Percentiles rank a stretch among this genome's conserved stretches.
Conservation (phyloP, 2,797 vertebrate genomes). For the Hoplostethus mediterraneus region DNA sequence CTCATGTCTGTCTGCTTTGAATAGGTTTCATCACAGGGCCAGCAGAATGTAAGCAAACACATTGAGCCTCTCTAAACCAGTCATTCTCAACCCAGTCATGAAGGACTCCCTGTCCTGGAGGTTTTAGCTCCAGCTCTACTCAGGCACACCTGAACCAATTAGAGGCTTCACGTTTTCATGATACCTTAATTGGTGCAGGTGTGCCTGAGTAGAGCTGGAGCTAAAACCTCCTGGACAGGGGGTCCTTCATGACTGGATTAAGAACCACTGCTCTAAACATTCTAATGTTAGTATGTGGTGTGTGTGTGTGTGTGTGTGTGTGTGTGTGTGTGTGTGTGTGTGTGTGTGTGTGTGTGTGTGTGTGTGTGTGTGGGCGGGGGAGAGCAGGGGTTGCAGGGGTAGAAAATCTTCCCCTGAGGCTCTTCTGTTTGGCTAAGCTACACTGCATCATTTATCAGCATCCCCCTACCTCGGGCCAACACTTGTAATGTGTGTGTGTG, state of each 20-base stretch:
- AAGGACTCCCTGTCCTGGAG: too few species aligned
- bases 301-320: conserved; percentile 2
- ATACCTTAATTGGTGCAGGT: too few species aligned
- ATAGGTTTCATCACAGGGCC: conserved; percentile 42
- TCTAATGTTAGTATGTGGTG: conserved; percentile 24
- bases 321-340: conserved; percentile 9
- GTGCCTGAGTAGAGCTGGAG: too few species aligned
- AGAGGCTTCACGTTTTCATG: too few species aligned
- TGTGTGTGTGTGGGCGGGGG: conserved; percentile 5
- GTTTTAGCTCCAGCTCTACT: too few species aligned
- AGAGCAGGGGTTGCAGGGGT: background rate
- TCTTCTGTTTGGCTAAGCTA: conserved; percentile 23
- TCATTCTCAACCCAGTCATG: too few species aligned
- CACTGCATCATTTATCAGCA: conserved; percentile 25
- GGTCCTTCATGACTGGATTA: too few species aligned
- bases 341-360: conserved; percentile 11
- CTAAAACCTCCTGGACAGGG: too few species aligned
- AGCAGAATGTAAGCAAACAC: conserved; percentile 18
- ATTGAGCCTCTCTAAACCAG: conserved; percentile 32
- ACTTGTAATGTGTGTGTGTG: conserved; percentile 9
- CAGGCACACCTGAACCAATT: too few species aligned
- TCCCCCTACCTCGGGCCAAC: background rate
- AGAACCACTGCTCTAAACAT: conserved; percentile 15
- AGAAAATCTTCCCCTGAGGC: conserved; percentile 15
- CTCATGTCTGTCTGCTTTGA: conserved; percentile 17